Evolutionary conservation across 2,888 invertebrate species (phyloP).

Genomic region (Ochropacha duplaris): DNA sequence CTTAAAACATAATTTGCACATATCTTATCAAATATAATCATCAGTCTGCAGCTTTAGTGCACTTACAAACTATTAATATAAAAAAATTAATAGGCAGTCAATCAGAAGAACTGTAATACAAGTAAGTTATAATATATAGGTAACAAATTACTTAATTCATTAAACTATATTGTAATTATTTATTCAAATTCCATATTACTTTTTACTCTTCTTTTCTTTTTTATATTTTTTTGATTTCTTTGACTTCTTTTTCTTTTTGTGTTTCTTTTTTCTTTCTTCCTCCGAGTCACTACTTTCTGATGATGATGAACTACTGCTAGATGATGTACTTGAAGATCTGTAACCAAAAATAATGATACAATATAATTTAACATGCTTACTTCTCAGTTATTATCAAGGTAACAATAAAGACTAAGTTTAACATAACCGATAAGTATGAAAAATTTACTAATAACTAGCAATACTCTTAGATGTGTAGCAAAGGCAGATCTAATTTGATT

Average conservation of each 20-base stretch:
- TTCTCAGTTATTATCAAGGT: no score
- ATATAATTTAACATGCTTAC: not conserved
- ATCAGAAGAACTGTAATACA: no score
- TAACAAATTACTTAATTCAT: no score
- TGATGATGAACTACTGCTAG: conserved; percentile 48
- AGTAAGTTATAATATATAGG: no score
- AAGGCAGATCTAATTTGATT: no score
- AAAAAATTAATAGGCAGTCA: not conserved
- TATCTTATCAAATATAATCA: not conserved
- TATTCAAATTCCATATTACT: conserved; percentile 31
- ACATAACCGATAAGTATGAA: no score
- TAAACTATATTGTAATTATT: no score
- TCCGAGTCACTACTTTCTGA: conserved; percentile 58
- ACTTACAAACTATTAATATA: not conserved
- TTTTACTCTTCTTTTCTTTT: conserved; percentile 57
- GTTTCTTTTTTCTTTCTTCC: conserved; percentile 42
- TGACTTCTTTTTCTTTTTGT: conserved; percentile 48
- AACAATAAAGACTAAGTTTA: no score
- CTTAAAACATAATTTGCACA: not conserved
- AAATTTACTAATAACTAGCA: no score
- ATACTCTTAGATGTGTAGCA: no score
- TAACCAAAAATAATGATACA: not conserved
- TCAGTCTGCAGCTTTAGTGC: not conserved
- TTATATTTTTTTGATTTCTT: conserved; percentile 62
- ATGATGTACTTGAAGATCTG: conserved; percentile 62